Base-by-base conservation (phyloP, 2,797 vertebrate genomes). In the Leuciscus waleckii region DNA sequence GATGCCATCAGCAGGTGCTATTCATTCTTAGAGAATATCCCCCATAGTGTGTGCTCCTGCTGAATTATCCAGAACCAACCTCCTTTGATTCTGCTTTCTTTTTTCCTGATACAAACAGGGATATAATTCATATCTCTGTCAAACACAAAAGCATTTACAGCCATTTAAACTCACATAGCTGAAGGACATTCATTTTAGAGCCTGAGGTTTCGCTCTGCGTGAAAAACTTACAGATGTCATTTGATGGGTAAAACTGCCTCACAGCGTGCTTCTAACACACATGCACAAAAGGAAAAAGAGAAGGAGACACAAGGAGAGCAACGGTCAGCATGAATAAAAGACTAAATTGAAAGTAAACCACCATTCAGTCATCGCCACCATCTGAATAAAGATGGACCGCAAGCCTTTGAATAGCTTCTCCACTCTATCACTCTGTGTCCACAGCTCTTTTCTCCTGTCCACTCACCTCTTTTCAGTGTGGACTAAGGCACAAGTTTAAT, bases 171-270 rank as follows among this genome's bases (percentile, higher is more conserved):
- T 83, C 19, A 26, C 61, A 29, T 78, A 4, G 5, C 49, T 74
- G 65, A 75, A 79, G 58, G 70, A 83, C 83, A 87, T 69, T 41
- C 61, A 79, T 86, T 71, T 88, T 49, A 74, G 74, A 86, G 82
- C 46, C 77, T 81, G 70, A 76, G 35, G 77, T 69, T 63, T 81
- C 39, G 13, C 56, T 83, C 85, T 81, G 56, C 46, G 41, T 51
- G 21, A 41, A 88, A 82, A 84, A 54, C 68, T 49, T 46, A 73
- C 63, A 82, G 83, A 89, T 79, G 81, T 78, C 73, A 86, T 85
- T 83, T 89, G 87, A 80, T 69, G 78, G 79, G 81, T 82, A 83
- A 85, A 87, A 85, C 70, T 86, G 54, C 68, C 78, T 84, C 81
- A 83, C 87, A 89, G 83, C 81, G 5, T 71, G 80, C 17, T 43